Evolutionary conservation across 2,797 vertebrate species (phyloP).

Genomic region (Coluber constrictor): DNA sequence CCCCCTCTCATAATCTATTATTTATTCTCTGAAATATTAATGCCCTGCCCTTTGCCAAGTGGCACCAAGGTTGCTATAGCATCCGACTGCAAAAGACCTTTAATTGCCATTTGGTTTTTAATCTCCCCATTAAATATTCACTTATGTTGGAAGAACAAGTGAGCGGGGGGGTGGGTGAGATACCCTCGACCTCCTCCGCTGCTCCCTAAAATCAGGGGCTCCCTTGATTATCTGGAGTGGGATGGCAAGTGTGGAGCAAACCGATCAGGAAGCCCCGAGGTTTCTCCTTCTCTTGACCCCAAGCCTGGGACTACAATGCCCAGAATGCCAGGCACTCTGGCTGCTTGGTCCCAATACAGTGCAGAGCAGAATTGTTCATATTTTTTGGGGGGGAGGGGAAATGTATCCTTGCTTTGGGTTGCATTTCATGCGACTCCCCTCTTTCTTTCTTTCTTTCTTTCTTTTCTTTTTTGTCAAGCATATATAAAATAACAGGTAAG

Average conservation of each 20-base stretch:
- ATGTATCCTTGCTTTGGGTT: background rate
- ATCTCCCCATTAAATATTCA: background rate
- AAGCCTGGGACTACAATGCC: background rate
- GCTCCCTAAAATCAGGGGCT: background rate
- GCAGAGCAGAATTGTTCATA: background rate
- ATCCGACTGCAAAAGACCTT: background rate
- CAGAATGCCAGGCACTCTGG: background rate
- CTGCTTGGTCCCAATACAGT: background rate
- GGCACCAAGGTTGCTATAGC: constrained; percentile 18
- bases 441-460: background rate
- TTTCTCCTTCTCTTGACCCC: background rate
- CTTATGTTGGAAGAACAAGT: background rate
- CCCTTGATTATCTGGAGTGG: background rate
- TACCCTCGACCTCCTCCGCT: too few relatives aligned
- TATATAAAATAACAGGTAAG: too few relatives aligned
- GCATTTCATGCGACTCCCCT: rapidly evolving
- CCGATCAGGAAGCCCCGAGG: background rate
- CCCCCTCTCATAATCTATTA: background rate
- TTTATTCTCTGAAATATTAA: constrained; percentile 21
- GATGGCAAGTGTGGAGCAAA: background rate
- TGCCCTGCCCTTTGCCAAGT: constrained; percentile 22
- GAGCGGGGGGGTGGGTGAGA: background rate
- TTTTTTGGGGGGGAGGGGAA: background rate
- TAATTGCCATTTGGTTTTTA: constrained; percentile 11
- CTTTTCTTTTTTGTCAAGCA: too few relatives aligned